Conservation (phyloP, 2,797 vertebrate genomes). For the Helostoma temminkii region DNA sequence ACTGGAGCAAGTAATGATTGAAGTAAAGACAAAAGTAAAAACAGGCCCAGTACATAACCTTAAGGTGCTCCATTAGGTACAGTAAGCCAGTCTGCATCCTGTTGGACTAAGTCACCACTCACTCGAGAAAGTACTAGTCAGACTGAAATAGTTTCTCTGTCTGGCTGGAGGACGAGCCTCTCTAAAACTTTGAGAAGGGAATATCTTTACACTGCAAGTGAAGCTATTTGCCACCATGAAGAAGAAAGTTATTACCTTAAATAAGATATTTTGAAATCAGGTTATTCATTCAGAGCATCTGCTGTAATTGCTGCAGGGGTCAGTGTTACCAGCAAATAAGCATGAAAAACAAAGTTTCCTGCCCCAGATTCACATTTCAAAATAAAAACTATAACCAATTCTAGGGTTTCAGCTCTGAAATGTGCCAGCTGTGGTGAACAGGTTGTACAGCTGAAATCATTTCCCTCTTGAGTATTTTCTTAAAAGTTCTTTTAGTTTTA, state of each 20-base stretch:
- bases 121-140: too few species aligned
- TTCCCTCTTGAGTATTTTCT: neutral
- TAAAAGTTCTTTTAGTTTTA: neutral
- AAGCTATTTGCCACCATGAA: neutral
- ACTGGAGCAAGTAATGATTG: neutral
- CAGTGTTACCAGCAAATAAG: neutral
- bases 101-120: too few species aligned
- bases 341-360: neutral
- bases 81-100: neutral
- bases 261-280: neutral
- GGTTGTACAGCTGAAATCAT: neutral
- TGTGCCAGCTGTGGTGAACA: neutral
- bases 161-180: too few species aligned
- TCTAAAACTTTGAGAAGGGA: too few species aligned
- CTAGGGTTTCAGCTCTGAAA: neutral
- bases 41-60: constrained; percentile 4
- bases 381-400: constrained; percentile 3
- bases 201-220: too few species aligned
- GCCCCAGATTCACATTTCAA: constrained; percentile 5
- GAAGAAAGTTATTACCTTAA: neutral
- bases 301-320: neutral
- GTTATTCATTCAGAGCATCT: neutral
- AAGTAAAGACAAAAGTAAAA: constrained; percentile 8
- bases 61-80: constrained; percentile 3
- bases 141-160: too few species aligned